These are phyloP conservation scores for Copidosoma aretas DNA, from an alignment of 2,888 invertebrate genomes.

Conservation along the genomic window DNA sequence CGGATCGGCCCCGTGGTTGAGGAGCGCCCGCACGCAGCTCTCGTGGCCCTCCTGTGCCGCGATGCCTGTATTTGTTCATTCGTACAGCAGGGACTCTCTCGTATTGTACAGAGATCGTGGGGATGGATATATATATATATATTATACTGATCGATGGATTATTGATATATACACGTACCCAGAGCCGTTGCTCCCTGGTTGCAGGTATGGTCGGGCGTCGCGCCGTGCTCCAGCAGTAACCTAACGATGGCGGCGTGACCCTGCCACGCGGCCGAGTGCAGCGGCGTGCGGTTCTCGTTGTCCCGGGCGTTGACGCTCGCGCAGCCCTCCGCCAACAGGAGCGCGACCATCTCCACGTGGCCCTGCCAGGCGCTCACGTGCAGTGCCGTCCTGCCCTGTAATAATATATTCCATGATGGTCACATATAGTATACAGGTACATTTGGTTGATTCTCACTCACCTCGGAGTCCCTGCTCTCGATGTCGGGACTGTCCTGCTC, in stretches of 20 bases:
- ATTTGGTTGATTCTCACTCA: too few species aligned
- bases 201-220: constrained; percentile 87
- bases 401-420: too few species aligned
- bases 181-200: constrained; percentile 95
- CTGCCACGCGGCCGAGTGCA: constrained; percentile 96
- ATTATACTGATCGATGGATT: too few species aligned
- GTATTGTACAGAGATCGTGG: neutral
- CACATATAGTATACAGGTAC: too few species aligned
- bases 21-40: constrained; percentile 82
- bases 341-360: constrained; percentile 89
- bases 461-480: constrained; percentile 87
- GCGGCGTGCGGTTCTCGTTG: constrained; percentile 84
- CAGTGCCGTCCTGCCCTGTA: constrained; percentile 82
- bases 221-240: constrained; percentile 80
- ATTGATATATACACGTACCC: too few species aligned
- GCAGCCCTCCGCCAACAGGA: constrained; percentile 80
- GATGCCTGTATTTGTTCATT: constrained; percentile 70
- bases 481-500: constrained; percentile 80
- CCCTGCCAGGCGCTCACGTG: constrained; percentile 95
- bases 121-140: neutral
- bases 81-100: neutral
- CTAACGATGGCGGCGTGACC: constrained; percentile 87
- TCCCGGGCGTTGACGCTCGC: constrained; percentile 89
- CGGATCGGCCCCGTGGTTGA: constrained; percentile 86
- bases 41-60: constrained; percentile 97